These are phyloP conservation scores for Anas acuta DNA, from an alignment of 2,797 vertebrate species.

Conservation along the genomic window DNA sequence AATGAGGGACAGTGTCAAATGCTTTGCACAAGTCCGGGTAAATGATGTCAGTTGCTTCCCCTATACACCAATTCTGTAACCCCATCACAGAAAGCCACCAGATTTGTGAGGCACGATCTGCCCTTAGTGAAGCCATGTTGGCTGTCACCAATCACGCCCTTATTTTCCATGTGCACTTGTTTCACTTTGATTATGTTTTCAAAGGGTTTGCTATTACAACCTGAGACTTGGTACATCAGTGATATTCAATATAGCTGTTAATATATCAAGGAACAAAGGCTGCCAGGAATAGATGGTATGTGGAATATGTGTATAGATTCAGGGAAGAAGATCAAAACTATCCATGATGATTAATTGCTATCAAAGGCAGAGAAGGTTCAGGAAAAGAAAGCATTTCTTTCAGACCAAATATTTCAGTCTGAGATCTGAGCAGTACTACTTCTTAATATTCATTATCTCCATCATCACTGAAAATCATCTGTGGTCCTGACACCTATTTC, in stretches of 20 bases:
- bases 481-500: neutral
- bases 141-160: too few species aligned
- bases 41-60: too few species aligned
- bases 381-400: neutral
- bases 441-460: neutral
- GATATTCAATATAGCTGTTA: neutral
- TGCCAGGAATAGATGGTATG: neutral
- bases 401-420: neutral
- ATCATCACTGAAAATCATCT: neutral
- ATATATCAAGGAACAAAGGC: neutral
- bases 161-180: neutral
- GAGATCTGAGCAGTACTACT: neutral
- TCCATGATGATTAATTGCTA: neutral
- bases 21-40: too few species aligned
- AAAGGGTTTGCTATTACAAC: neutral
- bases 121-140: too few species aligned
- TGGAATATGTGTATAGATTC: neutral
- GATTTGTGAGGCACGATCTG: too few species aligned
- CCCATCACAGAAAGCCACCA: too few species aligned
- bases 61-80: too few species aligned
- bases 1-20: too few species aligned
- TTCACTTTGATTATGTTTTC: constrained; percentile 1
- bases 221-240: neutral
- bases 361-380: neutral
- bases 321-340: neutral